These are phyloP conservation scores for Drosophila prolongata DNA, from an alignment of 2,888 invertebrate species.

Conservation along the genomic window DNA sequence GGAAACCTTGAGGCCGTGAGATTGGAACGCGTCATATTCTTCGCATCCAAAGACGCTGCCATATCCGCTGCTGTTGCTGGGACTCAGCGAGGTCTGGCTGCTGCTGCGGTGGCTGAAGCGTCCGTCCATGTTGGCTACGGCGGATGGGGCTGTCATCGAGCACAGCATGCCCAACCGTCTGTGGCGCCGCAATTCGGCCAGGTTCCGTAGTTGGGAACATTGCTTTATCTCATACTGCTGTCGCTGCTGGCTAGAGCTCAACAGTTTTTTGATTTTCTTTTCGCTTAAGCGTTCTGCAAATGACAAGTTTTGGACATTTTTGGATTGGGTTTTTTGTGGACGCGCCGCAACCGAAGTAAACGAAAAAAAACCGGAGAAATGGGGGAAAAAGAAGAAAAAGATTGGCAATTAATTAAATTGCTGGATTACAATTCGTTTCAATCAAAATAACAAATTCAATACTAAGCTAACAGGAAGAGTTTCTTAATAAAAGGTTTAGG, in stretches of 20 bases:
- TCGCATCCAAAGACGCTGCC: constrained; percentile 69
- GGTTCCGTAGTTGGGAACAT: constrained; percentile 19
- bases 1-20: background rate
- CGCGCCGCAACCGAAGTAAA: constrained; percentile 63
- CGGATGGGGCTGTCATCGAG: constrained; percentile 8
- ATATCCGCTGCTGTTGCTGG: constrained; percentile 82
- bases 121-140: constrained; percentile 16
- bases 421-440: constrained; percentile 73
- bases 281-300: constrained; percentile 84
- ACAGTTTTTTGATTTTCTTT: constrained; percentile 77
- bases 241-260: constrained; percentile 77
- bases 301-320: constrained; percentile 48
- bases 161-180: constrained; percentile 9
- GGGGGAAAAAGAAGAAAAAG: constrained; percentile 74
- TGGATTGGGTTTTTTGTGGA: constrained; percentile 42
- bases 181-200: constrained; percentile 35
- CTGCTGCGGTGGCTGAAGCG: constrained; percentile 38
- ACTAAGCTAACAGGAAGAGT: constrained; percentile 25
- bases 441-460: constrained; percentile 52
- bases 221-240: constrained; percentile 65
- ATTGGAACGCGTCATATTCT: constrained; percentile 41
- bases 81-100: constrained; percentile 47
- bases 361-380: constrained; percentile 30
- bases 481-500: constrained; percentile 9
- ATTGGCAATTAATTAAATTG: constrained; percentile 82